A percentile compares a stretch with the other conserved stretches of the same genome.
phyloP scores from a whole-genome alignment of 2,888 invertebrate genomes.

The Diarsia rubi region DNA sequence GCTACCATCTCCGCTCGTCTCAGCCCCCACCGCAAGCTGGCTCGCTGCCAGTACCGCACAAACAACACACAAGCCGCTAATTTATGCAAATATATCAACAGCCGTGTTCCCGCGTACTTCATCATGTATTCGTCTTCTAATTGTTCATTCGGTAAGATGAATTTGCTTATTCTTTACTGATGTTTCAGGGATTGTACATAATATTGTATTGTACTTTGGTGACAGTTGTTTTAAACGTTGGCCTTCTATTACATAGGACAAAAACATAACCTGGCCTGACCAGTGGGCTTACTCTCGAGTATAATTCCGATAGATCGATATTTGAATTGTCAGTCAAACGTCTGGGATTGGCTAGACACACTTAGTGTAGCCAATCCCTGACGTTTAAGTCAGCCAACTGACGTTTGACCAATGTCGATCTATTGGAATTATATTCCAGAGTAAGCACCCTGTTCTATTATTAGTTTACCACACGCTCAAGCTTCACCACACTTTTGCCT shows the following conservation, averaged over 20 bases:
- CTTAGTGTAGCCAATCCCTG: too few species aligned
- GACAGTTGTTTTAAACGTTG: background rate
- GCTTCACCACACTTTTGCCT: too few species aligned
- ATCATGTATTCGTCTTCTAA: conserved; percentile 44
- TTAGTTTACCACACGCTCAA: too few species aligned
- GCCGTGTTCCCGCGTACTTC: conserved; percentile 21
- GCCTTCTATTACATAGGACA: background rate
- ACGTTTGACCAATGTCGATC: too few species aligned
- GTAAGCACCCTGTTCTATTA: too few species aligned
- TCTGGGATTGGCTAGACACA: too few species aligned
- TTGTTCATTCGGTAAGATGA: conserved; percentile 35
- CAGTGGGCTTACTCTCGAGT: too few species aligned
- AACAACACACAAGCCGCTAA: conserved; percentile 69
- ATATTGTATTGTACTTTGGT: background rate
- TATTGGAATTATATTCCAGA: too few species aligned
- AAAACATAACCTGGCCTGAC: too few species aligned
- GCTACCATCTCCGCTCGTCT: conserved; percentile 41
- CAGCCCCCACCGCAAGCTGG: conserved; percentile 18
- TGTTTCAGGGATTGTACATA: background rate
- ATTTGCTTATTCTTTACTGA: conserved; percentile 29
- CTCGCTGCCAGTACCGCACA: conserved; percentile 50
- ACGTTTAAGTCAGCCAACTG: too few species aligned
- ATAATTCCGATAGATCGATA: too few species aligned
- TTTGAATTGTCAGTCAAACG: too few species aligned
- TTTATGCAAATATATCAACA: conserved; percentile 67